These are phyloP conservation scores for Scolopax rusticola DNA, from an alignment of 2,797 vertebrate species.

Conservation along the genomic window DNA sequence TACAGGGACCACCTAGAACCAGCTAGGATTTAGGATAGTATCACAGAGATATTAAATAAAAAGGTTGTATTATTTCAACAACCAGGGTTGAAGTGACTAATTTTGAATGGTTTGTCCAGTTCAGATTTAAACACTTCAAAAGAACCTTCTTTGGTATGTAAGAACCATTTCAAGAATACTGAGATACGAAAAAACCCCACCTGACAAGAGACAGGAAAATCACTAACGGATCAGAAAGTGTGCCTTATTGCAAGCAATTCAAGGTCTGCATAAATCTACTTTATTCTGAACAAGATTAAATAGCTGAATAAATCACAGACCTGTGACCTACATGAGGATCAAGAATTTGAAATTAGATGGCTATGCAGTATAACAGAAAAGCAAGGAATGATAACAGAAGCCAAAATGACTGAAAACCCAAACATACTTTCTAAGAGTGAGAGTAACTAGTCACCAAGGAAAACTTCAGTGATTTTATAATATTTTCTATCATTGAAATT, in stretches of 20 bases:
- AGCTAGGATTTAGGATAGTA: not conserved
- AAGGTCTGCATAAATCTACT: not conserved
- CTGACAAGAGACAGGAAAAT: not conserved
- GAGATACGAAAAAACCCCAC: not conserved
- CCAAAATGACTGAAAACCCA: not conserved
- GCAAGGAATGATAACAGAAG: not conserved
- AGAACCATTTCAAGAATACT: not conserved
- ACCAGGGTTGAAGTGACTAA: not conserved
- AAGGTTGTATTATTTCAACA: not conserved
- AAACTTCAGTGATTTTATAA: not conserved
- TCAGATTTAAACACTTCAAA: not conserved
- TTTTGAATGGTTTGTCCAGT: not conserved
- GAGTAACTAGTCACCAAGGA: not conserved
- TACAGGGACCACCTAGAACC: not conserved
- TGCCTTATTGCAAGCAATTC: not conserved
- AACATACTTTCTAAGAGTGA: not conserved
- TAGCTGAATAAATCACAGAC: not conserved
- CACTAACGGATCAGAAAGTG: not conserved
- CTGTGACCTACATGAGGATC: not conserved
- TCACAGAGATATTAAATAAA: not conserved
- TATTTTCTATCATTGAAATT: not conserved
- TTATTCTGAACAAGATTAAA: not conserved
- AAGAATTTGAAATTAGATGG: not conserved
- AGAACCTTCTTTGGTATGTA: not conserved
- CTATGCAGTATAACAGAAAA: not conserved